Evolutionary conservation across 2,888 invertebrate species (phyloP).

Genomic region (Drosophila anceps): DNA sequence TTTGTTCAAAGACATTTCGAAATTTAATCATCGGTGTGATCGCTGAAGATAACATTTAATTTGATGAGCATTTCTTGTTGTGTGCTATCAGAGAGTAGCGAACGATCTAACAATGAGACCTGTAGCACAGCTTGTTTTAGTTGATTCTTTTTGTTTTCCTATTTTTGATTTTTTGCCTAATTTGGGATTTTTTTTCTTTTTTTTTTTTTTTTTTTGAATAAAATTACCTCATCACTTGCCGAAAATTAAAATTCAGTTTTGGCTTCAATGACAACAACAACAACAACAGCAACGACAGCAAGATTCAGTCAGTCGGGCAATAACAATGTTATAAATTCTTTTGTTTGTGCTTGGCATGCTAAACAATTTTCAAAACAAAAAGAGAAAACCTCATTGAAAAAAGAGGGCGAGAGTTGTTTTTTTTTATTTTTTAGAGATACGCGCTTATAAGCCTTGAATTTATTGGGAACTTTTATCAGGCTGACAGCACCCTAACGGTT

Average conservation of each 20-base stretch:
- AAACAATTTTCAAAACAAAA: conserved; percentile 69
- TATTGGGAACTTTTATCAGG: conserved; percentile 50
- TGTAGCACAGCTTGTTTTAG: conserved; percentile 27
- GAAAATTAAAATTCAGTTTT: conserved; percentile 74
- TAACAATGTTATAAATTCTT: conserved; percentile 76
- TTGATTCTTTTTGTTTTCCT: conserved; percentile 7
- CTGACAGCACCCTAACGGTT: conserved; percentile 54
- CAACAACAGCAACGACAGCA: conserved; percentile 22
- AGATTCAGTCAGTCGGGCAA: conserved; percentile 39
- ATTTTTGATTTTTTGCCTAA: conserved; percentile 36
- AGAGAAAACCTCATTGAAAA: conserved; percentile 60
- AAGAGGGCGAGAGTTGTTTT: conserved; percentile 34
- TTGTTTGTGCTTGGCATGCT: conserved; percentile 73
- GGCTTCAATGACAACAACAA: conserved; percentile 47
- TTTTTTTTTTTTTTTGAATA: conserved; percentile 63
- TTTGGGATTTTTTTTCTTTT: conserved; percentile 49
- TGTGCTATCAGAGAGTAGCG: conserved; percentile 2
- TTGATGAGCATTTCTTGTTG: conserved; percentile 52
- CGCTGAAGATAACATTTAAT: conserved; percentile 59
- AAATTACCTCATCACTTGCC: conserved; percentile 77
- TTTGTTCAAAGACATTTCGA: conserved; percentile 35
- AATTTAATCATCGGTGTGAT: conserved; percentile 48
- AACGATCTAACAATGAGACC: conserved; percentile 57
- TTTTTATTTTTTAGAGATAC: conserved; percentile 4
- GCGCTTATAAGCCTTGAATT: conserved; percentile 49